Conservation (phyloP, 2,797 vertebrate species). For the Tauraco hartlaubi region DNA sequence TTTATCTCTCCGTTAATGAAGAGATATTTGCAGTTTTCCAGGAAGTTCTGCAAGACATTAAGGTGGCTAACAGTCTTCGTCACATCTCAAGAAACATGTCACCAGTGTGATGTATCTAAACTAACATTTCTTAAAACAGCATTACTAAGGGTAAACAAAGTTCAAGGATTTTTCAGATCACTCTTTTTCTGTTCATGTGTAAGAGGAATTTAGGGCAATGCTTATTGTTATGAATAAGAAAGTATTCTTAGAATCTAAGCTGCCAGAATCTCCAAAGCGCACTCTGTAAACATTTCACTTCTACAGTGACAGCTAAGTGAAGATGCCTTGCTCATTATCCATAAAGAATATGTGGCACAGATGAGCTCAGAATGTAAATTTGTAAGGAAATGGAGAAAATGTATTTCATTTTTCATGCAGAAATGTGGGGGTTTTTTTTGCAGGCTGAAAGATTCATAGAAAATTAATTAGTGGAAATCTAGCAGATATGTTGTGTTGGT, state of each 20-base stretch:
- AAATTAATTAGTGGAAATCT: constrained; percentile 29
- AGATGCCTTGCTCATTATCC: constrained; percentile 68
- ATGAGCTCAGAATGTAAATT: constrained; percentile 63
- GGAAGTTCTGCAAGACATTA: not conserved
- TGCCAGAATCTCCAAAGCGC: constrained; percentile 68
- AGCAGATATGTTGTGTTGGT: not conserved
- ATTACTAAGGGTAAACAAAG: constrained; percentile 37
- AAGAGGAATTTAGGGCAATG: constrained; percentile 42
- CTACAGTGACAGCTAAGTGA: constrained; percentile 72
- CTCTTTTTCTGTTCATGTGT: not conserved
- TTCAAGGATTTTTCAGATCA: constrained; percentile 25
- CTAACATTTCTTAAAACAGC: constrained; percentile 8
- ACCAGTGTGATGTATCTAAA: not conserved
- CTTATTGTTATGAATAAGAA: constrained; percentile 53
- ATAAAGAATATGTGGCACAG: constrained; percentile 63
- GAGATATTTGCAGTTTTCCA: not conserved
- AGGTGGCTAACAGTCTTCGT: constrained; percentile 26
- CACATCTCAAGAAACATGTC: constrained; percentile 7
- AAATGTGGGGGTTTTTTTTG: not conserved
- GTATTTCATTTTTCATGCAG: constrained; percentile 46
- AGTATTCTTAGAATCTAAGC: constrained; percentile 66
- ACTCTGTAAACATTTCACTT: constrained; percentile 76
- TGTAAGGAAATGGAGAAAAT: constrained; percentile 29
- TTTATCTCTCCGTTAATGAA: not conserved
- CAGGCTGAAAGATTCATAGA: not conserved